Conservation (phyloP, 2,113 vertebrate species). For the Scomber scombrus region DNA sequence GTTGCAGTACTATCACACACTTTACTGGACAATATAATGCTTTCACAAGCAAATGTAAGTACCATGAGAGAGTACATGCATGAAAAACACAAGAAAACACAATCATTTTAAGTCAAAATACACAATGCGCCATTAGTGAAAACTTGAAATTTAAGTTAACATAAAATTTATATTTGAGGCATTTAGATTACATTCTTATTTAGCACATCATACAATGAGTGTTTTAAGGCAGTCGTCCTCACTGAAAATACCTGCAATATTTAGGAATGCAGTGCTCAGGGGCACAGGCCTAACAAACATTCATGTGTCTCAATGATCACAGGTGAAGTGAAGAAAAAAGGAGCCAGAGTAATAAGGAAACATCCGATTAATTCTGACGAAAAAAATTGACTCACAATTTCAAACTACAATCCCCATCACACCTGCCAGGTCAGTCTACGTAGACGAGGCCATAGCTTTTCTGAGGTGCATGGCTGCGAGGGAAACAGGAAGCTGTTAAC, state of each 20-base stretch:
- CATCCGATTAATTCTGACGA: neutral
- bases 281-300: neutral
- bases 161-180: neutral
- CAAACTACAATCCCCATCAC: neutral
- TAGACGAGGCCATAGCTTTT: conserved; percentile 61
- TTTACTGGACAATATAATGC: neutral
- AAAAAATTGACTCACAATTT: conserved; percentile 9
- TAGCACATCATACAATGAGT: neutral
- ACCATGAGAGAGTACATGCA: neutral
- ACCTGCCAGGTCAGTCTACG: conserved; percentile 53
- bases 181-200: conserved; percentile 12
- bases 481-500: conserved; percentile 73
- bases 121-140: neutral
- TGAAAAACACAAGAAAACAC: neutral
- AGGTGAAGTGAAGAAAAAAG: neutral
- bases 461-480: conserved; percentile 53
- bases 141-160: neutral
- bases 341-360: neutral
- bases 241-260: neutral
- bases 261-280: neutral
- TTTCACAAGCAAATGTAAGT: conserved; percentile 22
- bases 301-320: neutral
- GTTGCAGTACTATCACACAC: neutral
- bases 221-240: conserved; percentile 5
- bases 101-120: neutral